These are phyloP conservation scores for Rostratula benghalensis DNA, from an alignment of 2,113 vertebrate genomes.

Conservation along the genomic window DNA sequence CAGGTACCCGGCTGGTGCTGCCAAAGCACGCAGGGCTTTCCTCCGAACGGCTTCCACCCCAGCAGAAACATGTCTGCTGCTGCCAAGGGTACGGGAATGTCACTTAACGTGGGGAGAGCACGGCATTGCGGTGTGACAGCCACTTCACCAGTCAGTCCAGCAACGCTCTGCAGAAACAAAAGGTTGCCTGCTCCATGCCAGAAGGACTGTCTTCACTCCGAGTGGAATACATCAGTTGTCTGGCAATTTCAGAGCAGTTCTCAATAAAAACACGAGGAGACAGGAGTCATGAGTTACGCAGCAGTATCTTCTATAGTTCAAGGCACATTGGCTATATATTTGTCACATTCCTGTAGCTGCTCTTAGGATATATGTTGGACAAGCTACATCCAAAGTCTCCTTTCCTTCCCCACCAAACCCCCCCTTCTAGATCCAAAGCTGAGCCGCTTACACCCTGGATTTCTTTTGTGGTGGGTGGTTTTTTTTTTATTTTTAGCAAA, in stretches of 20 bases:
- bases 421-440: not conserved
- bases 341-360: not conserved
- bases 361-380: not conserved
- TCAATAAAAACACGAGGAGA: not conserved
- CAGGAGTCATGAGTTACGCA: not conserved
- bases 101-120: not conserved
- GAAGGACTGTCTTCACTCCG: not conserved
- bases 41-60: not conserved
- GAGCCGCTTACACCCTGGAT: not conserved
- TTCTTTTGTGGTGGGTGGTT: not conserved
- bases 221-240: not conserved
- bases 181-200: not conserved
- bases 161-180: not conserved
- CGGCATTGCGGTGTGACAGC: not conserved
- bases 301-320: not conserved
- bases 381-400: not conserved
- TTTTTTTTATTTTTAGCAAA: not conserved
- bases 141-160: slow-evolving; percentile 36
- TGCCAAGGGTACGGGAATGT: slow-evolving; percentile 6
- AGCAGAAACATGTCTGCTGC: not conserved
- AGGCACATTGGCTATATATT: not conserved
- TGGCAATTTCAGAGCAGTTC: slow-evolving; percentile 4
- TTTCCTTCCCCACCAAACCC: not conserved
- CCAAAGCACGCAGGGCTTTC: slow-evolving; percentile 32
- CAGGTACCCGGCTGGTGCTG: slow-evolving; percentile 42